Evolutionary conservation across 2,113 vertebrate species (phyloP), one percentile per base, ranked within the genome.

Genomic region (Gobius niger): DNA sequence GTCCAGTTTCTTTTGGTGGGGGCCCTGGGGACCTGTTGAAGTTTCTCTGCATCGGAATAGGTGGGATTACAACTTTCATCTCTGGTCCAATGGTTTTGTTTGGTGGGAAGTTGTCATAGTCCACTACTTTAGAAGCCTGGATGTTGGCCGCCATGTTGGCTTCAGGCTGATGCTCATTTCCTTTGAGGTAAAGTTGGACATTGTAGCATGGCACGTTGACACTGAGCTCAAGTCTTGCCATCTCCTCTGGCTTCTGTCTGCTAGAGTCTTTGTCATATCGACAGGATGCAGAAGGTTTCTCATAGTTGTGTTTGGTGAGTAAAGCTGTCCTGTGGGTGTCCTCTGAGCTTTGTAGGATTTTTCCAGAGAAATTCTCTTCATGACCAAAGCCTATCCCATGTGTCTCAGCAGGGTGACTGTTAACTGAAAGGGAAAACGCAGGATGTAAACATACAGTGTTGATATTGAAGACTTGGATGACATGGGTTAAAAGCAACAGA

Each of bases 21-120:
- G 82, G 88, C 50, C 85, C 77, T 0, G 91, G 86, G 0, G 82
- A 89, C 52, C 85, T 78, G 53, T 15, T 78, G 70, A 91, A 90
- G 71, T 69, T 74, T 9, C 44, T 83, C 42, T 86, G 87, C 2
- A 41, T 66, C 3, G 93, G 93, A 5, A 91, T 88, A 1, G 89
- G 90, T 19, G 95, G 92, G 77, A 93, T 94, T 62, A 88, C 68
- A 1, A 92, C 85, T 15, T 91, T 92, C 78, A 85, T 91, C 63
- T 93, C 93, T 0, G 93, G 86, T 7, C 92, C 94, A 2, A 94
- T 92, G 56, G 93, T 93, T 80, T 90, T 94, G 78, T 93, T 93
- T 0, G 93, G 91, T 8, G 94, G 92, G 77, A 91, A 94, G 13
- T 92, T 89, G 67, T 94, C 93, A 1, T 93, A 93, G 24, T 91